These are phyloP conservation scores for Lepidocyrtinus sp. DNA, from an alignment of 2,888 invertebrate species.

Conservation along the genomic window DNA sequence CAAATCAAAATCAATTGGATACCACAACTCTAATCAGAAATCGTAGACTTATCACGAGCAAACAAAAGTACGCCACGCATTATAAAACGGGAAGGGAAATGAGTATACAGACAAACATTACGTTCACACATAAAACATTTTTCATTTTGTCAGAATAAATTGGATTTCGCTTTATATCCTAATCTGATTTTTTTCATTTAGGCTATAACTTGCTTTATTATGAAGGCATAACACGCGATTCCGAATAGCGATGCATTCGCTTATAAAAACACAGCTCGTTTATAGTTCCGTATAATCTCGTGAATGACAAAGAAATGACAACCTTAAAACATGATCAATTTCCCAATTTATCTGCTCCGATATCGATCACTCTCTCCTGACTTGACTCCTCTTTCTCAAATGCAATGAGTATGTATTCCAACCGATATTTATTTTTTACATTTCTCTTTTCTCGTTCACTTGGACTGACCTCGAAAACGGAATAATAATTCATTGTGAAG, in stretches of 20 bases:
- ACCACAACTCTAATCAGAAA: not conserved
- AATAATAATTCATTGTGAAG: not conserved
- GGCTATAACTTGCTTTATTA: not conserved
- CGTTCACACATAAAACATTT: not conserved
- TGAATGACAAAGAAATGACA: slow-evolving; percentile 9
- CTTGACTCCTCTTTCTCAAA: not conserved
- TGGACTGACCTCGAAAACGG: not conserved
- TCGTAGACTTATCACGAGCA: not conserved
- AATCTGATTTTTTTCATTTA: too few species aligned
- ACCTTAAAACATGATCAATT: not conserved
- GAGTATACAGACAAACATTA: not conserved
- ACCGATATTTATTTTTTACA: not conserved
- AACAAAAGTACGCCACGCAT: not conserved
- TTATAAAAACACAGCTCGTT: not conserved
- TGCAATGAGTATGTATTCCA: not conserved
- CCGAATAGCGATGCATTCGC: not conserved
- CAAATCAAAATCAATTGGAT: not conserved
- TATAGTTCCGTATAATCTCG: too few species aligned
- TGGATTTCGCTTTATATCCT: not conserved
- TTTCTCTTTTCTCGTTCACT: not conserved
- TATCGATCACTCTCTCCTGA: not conserved
- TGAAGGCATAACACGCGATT: not conserved
- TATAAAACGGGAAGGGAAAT: not conserved
- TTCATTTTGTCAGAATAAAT: not conserved
- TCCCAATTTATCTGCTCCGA: not conserved